These are phyloP conservation scores for Mythimna vitellina DNA, from an alignment of 2,888 invertebrate genomes.

Conservation along the genomic window DNA sequence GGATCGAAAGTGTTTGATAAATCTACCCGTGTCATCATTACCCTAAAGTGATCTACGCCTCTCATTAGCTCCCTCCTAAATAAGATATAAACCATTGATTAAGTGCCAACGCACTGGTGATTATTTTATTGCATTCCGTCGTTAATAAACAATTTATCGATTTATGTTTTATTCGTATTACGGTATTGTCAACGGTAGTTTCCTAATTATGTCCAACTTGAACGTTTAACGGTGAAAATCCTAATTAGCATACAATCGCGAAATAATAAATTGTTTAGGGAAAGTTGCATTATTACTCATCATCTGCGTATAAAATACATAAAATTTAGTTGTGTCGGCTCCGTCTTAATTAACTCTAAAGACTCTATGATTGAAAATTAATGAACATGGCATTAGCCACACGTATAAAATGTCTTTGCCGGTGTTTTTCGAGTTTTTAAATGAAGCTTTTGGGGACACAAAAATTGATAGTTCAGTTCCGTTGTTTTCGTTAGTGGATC, in stretches of 20 bases:
- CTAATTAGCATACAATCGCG: conserved; percentile 73
- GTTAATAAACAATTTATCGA: conserved; percentile 80
- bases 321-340: conserved; percentile 44
- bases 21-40: conserved; percentile 86
- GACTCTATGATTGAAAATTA: conserved; percentile 74
- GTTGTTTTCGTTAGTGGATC: conserved; percentile 86
- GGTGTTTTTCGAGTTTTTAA: conserved; percentile 76
- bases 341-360: conserved; percentile 60
- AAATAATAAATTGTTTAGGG: conserved; percentile 67
- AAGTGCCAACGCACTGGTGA: conserved; percentile 79
- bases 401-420: conserved; percentile 74
- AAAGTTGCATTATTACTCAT: conserved; percentile 62
- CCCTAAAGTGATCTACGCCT: conserved; percentile 86
- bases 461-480: conserved; percentile 85
- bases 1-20: conserved; percentile 89
- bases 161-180: conserved; percentile 78
- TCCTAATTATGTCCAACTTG: conserved; percentile 63
- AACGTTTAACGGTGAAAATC: conserved; percentile 69
- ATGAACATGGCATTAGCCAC: conserved; percentile 71
- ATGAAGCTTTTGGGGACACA: conserved; percentile 81
- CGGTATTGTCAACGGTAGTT: conserved; percentile 74
- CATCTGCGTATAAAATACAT: conserved; percentile 53
- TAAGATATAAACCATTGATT: conserved; percentile 88
- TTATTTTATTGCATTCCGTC: conserved; percentile 88
- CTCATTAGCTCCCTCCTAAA: conserved; percentile 88